These are phyloP conservation scores for Cheilosia urbana DNA, from an alignment of 2,888 invertebrate species.

Conservation along the genomic window DNA sequence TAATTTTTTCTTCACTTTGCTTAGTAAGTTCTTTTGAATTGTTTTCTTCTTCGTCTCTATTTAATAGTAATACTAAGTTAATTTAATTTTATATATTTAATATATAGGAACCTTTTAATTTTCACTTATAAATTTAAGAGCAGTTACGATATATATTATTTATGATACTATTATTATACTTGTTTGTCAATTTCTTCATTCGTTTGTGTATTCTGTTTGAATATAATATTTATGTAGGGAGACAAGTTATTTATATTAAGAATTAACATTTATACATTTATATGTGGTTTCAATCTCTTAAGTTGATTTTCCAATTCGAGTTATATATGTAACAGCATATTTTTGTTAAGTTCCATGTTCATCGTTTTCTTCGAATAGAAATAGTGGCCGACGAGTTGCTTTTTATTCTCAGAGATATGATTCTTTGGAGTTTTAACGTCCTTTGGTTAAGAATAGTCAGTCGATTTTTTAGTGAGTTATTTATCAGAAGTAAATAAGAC, in stretches of 20 bases:
- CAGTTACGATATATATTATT: conserved; percentile 41
- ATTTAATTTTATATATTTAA: conserved; percentile 76
- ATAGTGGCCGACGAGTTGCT: conserved; percentile 31
- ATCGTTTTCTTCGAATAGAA: conserved; percentile 12
- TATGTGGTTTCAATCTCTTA: conserved; percentile 5
- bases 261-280: conserved; percentile 13
- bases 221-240: conserved; percentile 6
- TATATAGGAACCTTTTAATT: conserved; percentile 78
- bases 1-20: conserved; percentile 26
- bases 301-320: neutral
- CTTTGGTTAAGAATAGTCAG: conserved; percentile 63
- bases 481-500: conserved; percentile 32
- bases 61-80: conserved; percentile 71
- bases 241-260: conserved; percentile 13
- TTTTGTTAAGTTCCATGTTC: conserved; percentile 28
- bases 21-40: conserved; percentile 37
- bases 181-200: conserved; percentile 1
- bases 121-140: conserved; percentile 74
- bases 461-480: conserved; percentile 54
- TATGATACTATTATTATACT: neutral
- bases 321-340: conserved; percentile 12
- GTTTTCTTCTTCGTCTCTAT: conserved; percentile 47
- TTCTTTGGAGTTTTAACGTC: conserved; percentile 60
- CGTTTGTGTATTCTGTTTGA: neutral
- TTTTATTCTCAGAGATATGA: conserved; percentile 67